A percentile compares a stretch with the other conserved stretches of the same genome.
Evolutionary conservation across 2,797 vertebrate species (phyloP).

Genomic region (Cottoperca gobio): DNA sequence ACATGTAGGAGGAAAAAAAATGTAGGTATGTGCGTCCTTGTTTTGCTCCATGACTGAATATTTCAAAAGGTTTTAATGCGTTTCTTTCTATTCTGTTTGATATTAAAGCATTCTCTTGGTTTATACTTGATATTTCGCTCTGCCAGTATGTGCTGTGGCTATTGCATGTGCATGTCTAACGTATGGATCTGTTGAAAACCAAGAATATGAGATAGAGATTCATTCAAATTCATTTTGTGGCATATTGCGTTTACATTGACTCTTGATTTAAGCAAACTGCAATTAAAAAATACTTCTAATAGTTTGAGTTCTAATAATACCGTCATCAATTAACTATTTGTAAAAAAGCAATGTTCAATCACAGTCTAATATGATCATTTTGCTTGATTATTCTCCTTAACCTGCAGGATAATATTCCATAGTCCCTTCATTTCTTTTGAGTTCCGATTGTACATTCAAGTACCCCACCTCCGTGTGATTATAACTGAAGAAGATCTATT

Average conservation of each 20-base stretch:
- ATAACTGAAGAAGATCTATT: not conserved
- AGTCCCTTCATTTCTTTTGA: not conserved
- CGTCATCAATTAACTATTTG: not conserved
- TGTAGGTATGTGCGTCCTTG: constrained; percentile 81
- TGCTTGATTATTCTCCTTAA: not conserved
- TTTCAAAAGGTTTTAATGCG: not conserved
- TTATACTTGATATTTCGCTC: not conserved
- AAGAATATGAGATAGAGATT: not conserved
- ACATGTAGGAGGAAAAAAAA: constrained; percentile 83
- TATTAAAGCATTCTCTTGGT: not conserved
- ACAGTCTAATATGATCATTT: not conserved
- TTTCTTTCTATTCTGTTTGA: constrained; percentile 11
- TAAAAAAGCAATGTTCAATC: not conserved
- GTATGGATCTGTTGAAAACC: not conserved
- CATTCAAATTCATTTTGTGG: not conserved
- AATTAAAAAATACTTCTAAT: not conserved
- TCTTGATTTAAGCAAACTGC: not conserved
- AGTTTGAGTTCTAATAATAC: not conserved
- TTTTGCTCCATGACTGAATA: constrained; percentile 35
- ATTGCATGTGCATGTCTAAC: constrained; percentile 13
- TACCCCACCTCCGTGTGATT: not conserved
- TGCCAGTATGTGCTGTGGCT: not conserved
- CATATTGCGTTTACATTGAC: not conserved
- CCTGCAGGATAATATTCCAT: not conserved
- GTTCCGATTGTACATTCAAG: not conserved